Conservation (phyloP, 2,888 invertebrate species). For the Dascillus cervinus region DNA sequence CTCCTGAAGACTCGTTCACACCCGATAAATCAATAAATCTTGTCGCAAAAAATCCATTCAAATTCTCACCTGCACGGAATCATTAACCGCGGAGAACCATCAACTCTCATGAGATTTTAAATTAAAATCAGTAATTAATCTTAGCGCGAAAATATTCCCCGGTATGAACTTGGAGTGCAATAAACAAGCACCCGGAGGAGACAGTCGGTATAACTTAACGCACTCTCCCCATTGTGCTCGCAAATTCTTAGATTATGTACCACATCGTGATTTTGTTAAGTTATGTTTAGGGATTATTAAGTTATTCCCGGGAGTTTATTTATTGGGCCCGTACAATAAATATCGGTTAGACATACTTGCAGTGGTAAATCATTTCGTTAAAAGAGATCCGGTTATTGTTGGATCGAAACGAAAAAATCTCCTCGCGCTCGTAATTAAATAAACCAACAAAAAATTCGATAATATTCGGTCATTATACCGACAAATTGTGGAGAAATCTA, state of each 20-base stretch:
- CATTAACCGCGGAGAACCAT: too few species aligned
- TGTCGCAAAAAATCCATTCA: too few species aligned
- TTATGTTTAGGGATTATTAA: conserved; percentile 27
- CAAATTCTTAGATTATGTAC: conserved; percentile 21
- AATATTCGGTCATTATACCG: conserved; percentile 26
- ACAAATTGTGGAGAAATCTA: conserved; percentile 25
- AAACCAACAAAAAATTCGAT: conserved; percentile 14
- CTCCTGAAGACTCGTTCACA: conserved; percentile 5
- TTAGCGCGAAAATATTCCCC: too few species aligned
- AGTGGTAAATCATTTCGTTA: neutral
- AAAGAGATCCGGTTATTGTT: too few species aligned
- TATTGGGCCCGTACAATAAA: conserved; percentile 18
- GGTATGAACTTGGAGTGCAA: too few species aligned
- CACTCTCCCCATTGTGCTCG: conserved; percentile 6
- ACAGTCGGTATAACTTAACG: neutral
- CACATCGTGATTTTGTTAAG: conserved; percentile 20
- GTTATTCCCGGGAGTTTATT: conserved; percentile 19
- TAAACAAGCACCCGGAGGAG: neutral
- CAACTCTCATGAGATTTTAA: too few species aligned
- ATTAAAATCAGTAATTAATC: too few species aligned
- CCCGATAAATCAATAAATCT: neutral
- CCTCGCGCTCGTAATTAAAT: too few species aligned
- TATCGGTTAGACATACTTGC: conserved; percentile 2
- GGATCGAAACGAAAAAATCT: too few species aligned
- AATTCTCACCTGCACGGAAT: too few species aligned